Percentiles rank a stretch among this genome's conserved stretches.
phyloP scores from a whole-genome alignment of 2,797 vertebrate species.

The Onychomys leucogaster region DNA sequence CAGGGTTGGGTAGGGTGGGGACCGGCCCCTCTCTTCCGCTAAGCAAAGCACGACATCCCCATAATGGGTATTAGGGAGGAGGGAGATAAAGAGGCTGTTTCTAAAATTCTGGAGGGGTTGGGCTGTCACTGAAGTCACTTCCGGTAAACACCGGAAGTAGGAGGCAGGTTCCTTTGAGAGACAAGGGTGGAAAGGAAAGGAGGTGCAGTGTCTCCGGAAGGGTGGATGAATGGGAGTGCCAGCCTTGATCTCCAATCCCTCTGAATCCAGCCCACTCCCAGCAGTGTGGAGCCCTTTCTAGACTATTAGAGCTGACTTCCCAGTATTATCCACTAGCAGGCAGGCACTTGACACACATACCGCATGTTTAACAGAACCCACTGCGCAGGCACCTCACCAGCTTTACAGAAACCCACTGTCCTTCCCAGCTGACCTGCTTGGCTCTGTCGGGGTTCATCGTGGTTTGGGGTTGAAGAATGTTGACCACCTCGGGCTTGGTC shows the following conservation, averaged over 20 bases:
- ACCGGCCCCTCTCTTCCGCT: background rate
- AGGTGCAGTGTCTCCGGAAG: background rate
- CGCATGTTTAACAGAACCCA: background rate
- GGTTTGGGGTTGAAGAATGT: slow-evolving; percentile 95
- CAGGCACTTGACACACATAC: background rate
- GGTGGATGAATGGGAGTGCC: background rate
- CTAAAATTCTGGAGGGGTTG: background rate
- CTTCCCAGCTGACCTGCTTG: slow-evolving; percentile 92
- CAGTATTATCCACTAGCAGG: background rate
- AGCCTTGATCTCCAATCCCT: background rate
- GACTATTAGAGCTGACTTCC: background rate
- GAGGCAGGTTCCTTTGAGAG: slow-evolving; percentile 69
- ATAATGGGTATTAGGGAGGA: background rate
- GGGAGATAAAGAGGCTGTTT: background rate
- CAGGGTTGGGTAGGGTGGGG: background rate
- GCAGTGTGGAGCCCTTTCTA: background rate
- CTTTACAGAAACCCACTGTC: slow-evolving; percentile 41
- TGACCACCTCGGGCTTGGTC: slow-evolving; percentile 94
- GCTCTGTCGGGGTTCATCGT: slow-evolving; percentile 96
- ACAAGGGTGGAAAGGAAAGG: slow-evolving; percentile 63
- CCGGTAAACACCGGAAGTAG: slow-evolving; percentile 76
- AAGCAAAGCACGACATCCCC: background rate
- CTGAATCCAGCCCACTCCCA: background rate
- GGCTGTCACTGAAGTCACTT: slow-evolving; percentile 65
- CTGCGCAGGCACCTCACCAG: background rate